Conservation (phyloP, 2,113 vertebrate species). For the Phaethon lepturus region DNA sequence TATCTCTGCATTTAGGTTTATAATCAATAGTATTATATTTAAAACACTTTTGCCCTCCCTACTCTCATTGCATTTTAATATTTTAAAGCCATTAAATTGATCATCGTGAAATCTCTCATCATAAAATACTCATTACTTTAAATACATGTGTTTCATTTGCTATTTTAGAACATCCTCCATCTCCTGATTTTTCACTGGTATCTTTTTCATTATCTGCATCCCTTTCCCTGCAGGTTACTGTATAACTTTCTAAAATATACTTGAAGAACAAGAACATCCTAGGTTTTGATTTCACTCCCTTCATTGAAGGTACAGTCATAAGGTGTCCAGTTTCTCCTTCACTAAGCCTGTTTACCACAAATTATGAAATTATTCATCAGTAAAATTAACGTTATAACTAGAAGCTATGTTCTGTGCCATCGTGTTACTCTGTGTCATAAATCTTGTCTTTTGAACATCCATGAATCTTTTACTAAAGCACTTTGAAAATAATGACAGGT, state of each 20-base stretch:
- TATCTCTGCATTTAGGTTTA: not conserved
- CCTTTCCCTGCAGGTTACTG: not conserved
- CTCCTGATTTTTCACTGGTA: not conserved
- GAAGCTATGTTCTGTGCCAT: not conserved
- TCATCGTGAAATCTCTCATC: not conserved
- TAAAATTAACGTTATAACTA: not conserved
- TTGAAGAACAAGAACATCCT: not conserved
- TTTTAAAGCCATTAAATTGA: slow-evolving; percentile 47
- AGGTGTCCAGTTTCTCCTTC: not conserved
- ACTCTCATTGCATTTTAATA: slow-evolving; percentile 19
- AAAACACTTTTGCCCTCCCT: not conserved
- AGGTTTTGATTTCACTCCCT: not conserved
- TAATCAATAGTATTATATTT: slow-evolving; percentile 50
- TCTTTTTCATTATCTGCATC: not conserved
- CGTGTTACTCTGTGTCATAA: not conserved
- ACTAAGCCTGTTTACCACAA: not conserved
- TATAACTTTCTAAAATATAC: not conserved
- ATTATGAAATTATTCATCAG: not conserved
- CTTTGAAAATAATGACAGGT: not conserved
- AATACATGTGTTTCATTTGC: slow-evolving; percentile 31
- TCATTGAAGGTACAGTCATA: not conserved
- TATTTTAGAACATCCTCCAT: not conserved
- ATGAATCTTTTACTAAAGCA: not conserved
- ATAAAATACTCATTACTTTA: slow-evolving; percentile 45
- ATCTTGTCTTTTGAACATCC: not conserved